phyloP scores from a whole-genome alignment of 2,113 vertebrate genomes.

The Mobula hypostoma region DNA sequence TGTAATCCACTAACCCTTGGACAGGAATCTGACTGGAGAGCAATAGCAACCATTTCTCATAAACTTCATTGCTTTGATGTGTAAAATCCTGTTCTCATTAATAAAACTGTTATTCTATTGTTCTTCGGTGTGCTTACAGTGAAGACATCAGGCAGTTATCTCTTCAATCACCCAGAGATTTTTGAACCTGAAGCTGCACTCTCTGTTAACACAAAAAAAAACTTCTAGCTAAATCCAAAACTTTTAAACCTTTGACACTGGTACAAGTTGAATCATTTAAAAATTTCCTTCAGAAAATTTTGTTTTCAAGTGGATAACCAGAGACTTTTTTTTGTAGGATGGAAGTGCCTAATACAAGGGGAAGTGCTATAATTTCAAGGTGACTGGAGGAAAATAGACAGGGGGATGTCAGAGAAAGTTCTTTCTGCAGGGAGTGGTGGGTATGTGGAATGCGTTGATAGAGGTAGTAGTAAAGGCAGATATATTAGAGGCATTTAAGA shows the following conservation, averaged over 20 bases:
- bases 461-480: no score
- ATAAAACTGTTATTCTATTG: background rate
- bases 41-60: conserved; percentile 8
- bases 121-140: background rate
- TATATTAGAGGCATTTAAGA: no score
- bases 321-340: no score
- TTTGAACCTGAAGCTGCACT: background rate
- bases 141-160: background rate
- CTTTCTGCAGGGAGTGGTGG: no score
- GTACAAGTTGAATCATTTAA: background rate
- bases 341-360: no score
- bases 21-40: background rate
- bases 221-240: background rate
- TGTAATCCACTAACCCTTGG: background rate
- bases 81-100: background rate
- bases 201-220: background rate
- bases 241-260: background rate
- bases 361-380: no score
- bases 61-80: background rate
- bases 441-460: no score
- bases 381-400: no score
- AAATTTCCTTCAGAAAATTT: background rate
- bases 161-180: background rate
- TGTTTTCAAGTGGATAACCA: no score
- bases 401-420: no score